Conservation (phyloP, 2,888 invertebrate genomes). For the Gymnoscelis rufifasciata region DNA sequence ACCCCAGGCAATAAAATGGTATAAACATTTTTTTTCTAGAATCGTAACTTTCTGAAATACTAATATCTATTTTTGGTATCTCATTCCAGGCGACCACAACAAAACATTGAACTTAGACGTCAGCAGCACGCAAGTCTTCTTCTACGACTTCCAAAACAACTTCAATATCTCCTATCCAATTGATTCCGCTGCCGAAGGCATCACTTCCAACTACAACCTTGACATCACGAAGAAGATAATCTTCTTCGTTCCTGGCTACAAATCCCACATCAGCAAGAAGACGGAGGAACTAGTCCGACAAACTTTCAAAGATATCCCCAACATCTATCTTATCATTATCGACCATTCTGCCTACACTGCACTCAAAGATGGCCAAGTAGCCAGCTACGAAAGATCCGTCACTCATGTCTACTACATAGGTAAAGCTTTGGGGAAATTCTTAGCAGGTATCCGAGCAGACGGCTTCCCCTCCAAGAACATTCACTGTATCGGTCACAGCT, state of each 20-base stretch:
- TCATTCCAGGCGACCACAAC: conserved; percentile 60
- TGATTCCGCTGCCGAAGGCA: conserved; percentile 46
- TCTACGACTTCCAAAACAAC: conserved; percentile 68
- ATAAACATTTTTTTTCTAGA: too few species aligned
- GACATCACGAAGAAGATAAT: conserved; percentile 57
- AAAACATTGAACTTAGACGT: conserved; percentile 50
- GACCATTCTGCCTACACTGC: conserved; percentile 67
- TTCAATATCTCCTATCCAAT: conserved; percentile 54
- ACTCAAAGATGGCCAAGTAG: conserved; percentile 48
- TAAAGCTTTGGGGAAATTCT: conserved; percentile 48
- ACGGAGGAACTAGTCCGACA: conserved; percentile 58
- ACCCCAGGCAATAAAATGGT: too few species aligned
- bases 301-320: conserved; percentile 55
- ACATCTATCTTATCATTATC: conserved; percentile 60
- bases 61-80: background rate
- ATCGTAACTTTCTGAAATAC: too few species aligned
- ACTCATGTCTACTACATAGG: conserved; percentile 57
- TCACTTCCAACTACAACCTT: conserved; percentile 51
- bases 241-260: conserved; percentile 68
- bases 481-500: conserved; percentile 64
- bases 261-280: conserved; percentile 58
- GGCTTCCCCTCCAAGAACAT: conserved; percentile 59
- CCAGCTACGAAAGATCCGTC: conserved; percentile 65
- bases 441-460: conserved; percentile 46
- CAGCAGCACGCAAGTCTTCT: conserved; percentile 53